Base-by-base conservation (phyloP, 2,888 invertebrate genomes). In the Heliconius sara region DNA sequence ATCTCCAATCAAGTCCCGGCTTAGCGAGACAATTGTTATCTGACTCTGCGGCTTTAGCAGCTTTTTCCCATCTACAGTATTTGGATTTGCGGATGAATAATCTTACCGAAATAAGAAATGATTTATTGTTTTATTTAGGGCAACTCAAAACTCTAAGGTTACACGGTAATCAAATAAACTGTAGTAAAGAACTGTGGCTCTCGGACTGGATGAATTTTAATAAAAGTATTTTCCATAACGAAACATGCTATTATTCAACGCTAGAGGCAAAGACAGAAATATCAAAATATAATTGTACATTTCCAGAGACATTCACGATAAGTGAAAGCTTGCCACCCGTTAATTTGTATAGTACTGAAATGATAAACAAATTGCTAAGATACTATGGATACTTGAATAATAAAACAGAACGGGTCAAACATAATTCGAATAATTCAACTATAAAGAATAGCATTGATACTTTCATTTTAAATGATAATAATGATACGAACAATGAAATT, bases 1-100 rank as follows among this genome's bases (percentile, higher is more conserved):
- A 98, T 91, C 95, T 98, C 75, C 97, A 97, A 83, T 95, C 96
- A 81, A 98, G 98, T 89, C 96, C 97, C 0, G 96, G 96, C 81
- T 95, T 98, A 84, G 97, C 97, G 66, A 93, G 96, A 79, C 97
- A 97, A 88, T 93, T 97, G 79, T 92, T 98, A 83, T 96, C 96
- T 71, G 97, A 97, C 89, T 96, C 97, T 52, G 97, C 97, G 3
- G 96, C 97, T 12, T 91, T 97, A 82, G 96, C 97, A 39, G 97
- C 97, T 3, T 96, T 97, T 86, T 96, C 96, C 77, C 96, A 96
- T 88, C 93, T 98, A 71, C 96, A 96, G 85, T 96, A 96, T 84
- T 91, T 98, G 80, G 96, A 98, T 91, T 90, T 98, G 80, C 96
- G 97, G 84, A 93, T 98, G 86, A 96, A 96, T 77, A 95, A 95